Percentiles rank a stretch among this genome's conserved stretches.
Evolutionary conservation across 2,888 invertebrate species (phyloP).

Genomic region (Lissonota sp.): DNA sequence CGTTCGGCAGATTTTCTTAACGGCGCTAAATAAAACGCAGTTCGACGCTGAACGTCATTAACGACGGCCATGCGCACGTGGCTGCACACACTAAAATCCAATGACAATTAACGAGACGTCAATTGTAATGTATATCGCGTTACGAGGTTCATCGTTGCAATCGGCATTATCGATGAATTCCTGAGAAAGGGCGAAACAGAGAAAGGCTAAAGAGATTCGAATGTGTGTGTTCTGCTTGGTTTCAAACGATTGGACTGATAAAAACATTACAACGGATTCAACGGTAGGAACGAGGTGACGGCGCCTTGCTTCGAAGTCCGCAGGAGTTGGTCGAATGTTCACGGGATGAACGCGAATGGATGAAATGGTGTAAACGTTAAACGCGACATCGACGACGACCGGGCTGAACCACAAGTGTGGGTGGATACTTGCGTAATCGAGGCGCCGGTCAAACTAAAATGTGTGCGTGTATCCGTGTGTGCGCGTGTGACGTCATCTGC

Average conservation of each 20-base stretch:
- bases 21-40: slow-evolving; percentile 61
- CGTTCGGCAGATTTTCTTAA: slow-evolving; percentile 22
- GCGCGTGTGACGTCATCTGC: slow-evolving; percentile 46
- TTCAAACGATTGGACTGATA: not conserved
- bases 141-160: slow-evolving; percentile 1
- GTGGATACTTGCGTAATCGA: slow-evolving; percentile 61
- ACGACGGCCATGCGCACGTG: slow-evolving; percentile 31
- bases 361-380: slow-evolving; percentile 49
- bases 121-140: not conserved
- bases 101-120: slow-evolving; percentile 20
- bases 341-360: slow-evolving; percentile 53
- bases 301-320: slow-evolving; percentile 28
- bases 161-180: slow-evolving; percentile 2
- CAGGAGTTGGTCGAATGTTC: slow-evolving; percentile 31
- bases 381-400: slow-evolving; percentile 33
- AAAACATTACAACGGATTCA: not conserved
- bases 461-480: not conserved
- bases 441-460: slow-evolving; percentile 15
- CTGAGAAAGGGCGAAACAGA: slow-evolving; percentile 5
- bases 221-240: slow-evolving; percentile 7
- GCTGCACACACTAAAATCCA: not conserved
- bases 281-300: not conserved
- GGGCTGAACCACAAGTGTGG: slow-evolving; percentile 55
- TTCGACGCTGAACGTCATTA: slow-evolving; percentile 54
- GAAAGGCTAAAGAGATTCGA: not conserved